A percentile compares a stretch with the other conserved stretches of the same genome.
These are phyloP conservation scores for Balaeniceps rex DNA, from an alignment of 2,113 vertebrate species.

Conservation along the genomic window DNA sequence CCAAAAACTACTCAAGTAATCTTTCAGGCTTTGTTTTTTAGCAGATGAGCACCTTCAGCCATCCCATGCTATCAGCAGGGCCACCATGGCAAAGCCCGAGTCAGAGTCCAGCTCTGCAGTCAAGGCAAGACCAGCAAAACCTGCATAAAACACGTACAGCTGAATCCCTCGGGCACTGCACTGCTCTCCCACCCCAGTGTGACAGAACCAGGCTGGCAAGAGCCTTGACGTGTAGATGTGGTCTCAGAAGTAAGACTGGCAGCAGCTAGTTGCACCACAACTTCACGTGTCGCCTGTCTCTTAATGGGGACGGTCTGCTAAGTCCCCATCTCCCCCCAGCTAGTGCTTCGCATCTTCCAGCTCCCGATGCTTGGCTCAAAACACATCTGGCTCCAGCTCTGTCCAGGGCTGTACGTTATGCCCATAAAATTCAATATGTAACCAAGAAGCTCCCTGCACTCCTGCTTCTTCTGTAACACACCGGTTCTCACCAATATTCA, in stretches of 20 bases:
- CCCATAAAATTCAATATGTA: background rate
- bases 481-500: fast-evolving
- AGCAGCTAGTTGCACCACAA: background rate
- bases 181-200: background rate
- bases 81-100: background rate
- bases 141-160: background rate
- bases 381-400: background rate
- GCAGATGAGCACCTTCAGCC: background rate
- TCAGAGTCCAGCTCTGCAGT: background rate
- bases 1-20: background rate
- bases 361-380: background rate
- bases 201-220: background rate
- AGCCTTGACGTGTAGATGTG: background rate
- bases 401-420: background rate
- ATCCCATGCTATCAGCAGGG: background rate
- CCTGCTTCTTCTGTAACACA: background rate
- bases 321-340: background rate
- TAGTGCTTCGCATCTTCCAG: background rate
- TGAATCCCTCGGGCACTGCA: fast-evolving
- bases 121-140: background rate
- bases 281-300: background rate
- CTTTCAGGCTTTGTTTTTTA: background rate
- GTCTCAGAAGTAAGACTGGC: background rate
- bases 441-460: background rate
- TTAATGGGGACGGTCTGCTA: background rate